phyloP scores from a whole-genome alignment of 2,797 vertebrate species.

The Leucoraja ocellata region DNA sequence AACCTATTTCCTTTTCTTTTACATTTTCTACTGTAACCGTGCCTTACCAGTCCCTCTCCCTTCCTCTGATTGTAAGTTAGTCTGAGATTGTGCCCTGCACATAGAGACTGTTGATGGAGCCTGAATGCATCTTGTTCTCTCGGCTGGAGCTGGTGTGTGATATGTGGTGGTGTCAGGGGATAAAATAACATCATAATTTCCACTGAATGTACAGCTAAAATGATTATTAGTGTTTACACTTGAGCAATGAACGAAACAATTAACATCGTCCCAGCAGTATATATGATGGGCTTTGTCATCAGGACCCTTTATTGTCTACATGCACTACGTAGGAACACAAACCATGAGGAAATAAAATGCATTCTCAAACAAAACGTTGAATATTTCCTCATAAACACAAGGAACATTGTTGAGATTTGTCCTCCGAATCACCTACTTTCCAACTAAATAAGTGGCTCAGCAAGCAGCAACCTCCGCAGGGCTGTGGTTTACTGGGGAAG shows the following conservation, averaged over 20 bases:
- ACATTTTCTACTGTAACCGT: not conserved
- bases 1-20: not conserved
- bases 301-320: not conserved
- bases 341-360: not conserved
- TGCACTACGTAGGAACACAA: not conserved
- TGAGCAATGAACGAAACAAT: not conserved
- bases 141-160: not conserved
- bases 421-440: not conserved
- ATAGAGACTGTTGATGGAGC: not conserved
- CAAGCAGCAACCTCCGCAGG: not conserved
- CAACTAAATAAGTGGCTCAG: not conserved
- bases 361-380: not conserved
- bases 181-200: not conserved
- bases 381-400: not conserved
- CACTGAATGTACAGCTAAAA: not conserved
- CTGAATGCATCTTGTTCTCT: not conserved
- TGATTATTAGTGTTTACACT: not conserved
- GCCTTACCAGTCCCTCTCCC: not conserved
- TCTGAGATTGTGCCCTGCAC: not conserved
- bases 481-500: slow-evolving; percentile 38
- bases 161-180: not conserved
- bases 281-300: not conserved
- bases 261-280: not conserved
- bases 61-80: not conserved
- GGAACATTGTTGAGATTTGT: not conserved